Evolutionary conservation across 2,113 vertebrate species (phyloP).

Genomic region (Lichenostomus cassidix): DNA sequence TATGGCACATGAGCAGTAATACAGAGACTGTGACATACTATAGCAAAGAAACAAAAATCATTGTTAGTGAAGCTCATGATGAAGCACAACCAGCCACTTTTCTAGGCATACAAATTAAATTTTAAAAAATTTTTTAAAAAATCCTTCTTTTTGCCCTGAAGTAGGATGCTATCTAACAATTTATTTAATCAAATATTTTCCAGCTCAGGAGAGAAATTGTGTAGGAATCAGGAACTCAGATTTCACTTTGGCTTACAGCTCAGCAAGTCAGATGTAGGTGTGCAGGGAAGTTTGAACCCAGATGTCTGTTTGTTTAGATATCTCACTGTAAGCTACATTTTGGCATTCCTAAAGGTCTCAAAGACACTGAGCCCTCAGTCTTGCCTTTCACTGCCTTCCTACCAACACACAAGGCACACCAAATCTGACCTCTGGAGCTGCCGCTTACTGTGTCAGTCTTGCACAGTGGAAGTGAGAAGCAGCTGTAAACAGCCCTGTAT

Average conservation of each 20-base stretch:
- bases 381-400: background rate
- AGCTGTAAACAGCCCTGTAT: background rate
- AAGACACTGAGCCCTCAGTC: background rate
- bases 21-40: background rate
- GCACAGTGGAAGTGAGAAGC: background rate
- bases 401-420: background rate
- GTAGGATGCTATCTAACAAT: background rate
- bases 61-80: background rate
- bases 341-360: background rate
- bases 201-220: background rate
- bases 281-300: background rate
- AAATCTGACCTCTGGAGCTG: background rate
- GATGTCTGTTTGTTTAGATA: background rate
- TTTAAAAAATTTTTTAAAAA: no score
- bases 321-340: background rate
- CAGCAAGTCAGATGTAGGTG: background rate
- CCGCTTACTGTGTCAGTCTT: background rate
- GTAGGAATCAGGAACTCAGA: background rate
- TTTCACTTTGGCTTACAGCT: background rate
- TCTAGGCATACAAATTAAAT: background rate
- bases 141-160: background rate
- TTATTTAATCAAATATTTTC: no score
- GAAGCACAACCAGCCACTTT: background rate
- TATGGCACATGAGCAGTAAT: background rate
- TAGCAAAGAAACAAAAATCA: background rate